phyloP scores from a whole-genome alignment of 2,113 vertebrate genomes.

The Crotophaga sulcirostris region DNA sequence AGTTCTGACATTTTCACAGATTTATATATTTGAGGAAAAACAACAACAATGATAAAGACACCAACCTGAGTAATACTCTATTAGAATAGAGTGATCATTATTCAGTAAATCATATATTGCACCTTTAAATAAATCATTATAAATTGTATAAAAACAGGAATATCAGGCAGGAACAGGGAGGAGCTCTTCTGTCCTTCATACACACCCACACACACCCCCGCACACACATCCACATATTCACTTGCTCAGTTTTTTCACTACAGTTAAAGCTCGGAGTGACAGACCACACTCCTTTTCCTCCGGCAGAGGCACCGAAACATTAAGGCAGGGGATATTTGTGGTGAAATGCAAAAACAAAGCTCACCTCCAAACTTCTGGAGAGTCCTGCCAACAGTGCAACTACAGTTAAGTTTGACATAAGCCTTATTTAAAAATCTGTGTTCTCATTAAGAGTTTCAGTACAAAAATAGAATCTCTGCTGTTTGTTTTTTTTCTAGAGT shows the following conservation, averaged over 20 bases:
- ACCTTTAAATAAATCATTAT: constrained; percentile 82
- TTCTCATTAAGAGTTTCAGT: constrained; percentile 76
- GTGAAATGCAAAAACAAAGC: constrained; percentile 13
- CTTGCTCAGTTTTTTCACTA: constrained; percentile 38
- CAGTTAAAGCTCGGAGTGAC: constrained; percentile 58
- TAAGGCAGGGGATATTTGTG: constrained; percentile 41
- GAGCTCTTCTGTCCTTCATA: constrained; percentile 22
- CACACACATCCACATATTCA: not conserved
- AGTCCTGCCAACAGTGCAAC: constrained; percentile 67
- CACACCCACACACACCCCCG: not conserved
- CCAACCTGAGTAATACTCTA: constrained; percentile 82
- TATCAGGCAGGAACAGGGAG: constrained; percentile 22
- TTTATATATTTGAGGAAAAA: constrained; percentile 29
- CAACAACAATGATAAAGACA: constrained; percentile 70
- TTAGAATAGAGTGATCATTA: constrained; percentile 77
- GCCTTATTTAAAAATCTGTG: constrained; percentile 74
- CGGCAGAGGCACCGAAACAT: constrained; percentile 44
- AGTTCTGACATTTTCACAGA: constrained; percentile 70
- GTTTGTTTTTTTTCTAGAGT: constrained; percentile 74
- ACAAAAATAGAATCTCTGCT: constrained; percentile 84
- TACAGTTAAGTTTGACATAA: constrained; percentile 61
- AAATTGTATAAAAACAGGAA: constrained; percentile 65
- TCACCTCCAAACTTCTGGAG: constrained; percentile 50
- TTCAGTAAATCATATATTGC: constrained; percentile 83
- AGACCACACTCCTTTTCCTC: constrained; percentile 43